phyloP scores from a whole-genome alignment of 2,888 invertebrate species.

The Julus scanicus region DNA sequence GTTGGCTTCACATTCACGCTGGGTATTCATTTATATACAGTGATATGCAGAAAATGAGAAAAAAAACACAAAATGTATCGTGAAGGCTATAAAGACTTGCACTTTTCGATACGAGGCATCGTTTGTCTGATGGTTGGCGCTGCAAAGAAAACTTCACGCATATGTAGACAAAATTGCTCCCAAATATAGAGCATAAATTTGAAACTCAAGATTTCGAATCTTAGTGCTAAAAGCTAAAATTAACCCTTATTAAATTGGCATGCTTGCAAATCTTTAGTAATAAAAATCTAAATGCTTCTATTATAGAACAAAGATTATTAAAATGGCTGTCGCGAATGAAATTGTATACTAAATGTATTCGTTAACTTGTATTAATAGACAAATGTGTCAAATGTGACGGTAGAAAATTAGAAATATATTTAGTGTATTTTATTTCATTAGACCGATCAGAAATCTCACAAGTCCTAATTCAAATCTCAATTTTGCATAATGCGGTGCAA shows the following conservation, averaged over 20 bases:
- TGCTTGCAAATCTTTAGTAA: neutral
- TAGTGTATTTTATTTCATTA: too few relatives aligned
- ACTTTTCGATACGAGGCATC: neutral
- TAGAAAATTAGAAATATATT: too few relatives aligned
- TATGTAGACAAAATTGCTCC: neutral
- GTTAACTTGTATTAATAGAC: too few relatives aligned
- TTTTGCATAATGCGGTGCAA: too few relatives aligned
- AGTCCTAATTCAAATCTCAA: neutral
- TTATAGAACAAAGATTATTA: neutral
- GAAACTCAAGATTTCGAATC: neutral
- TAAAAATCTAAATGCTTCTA: neutral
- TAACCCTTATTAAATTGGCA: neutral
- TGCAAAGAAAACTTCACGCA: neutral
- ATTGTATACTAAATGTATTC: too few relatives aligned
- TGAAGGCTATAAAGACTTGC: neutral
- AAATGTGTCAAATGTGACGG: too few relatives aligned
- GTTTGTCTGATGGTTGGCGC: neutral
- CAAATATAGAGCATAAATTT: neutral
- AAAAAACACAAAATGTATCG: constrained; percentile 6
- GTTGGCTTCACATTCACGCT: constrained; percentile 8
- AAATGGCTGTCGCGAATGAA: neutral
- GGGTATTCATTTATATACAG: constrained; percentile 35
- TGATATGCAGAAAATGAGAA: constrained; percentile 5
- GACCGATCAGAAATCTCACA: too few relatives aligned
- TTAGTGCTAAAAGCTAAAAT: neutral